These are phyloP conservation scores for Pemphredon lugubris DNA, from an alignment of 2,888 invertebrate genomes.

Conservation along the genomic window DNA sequence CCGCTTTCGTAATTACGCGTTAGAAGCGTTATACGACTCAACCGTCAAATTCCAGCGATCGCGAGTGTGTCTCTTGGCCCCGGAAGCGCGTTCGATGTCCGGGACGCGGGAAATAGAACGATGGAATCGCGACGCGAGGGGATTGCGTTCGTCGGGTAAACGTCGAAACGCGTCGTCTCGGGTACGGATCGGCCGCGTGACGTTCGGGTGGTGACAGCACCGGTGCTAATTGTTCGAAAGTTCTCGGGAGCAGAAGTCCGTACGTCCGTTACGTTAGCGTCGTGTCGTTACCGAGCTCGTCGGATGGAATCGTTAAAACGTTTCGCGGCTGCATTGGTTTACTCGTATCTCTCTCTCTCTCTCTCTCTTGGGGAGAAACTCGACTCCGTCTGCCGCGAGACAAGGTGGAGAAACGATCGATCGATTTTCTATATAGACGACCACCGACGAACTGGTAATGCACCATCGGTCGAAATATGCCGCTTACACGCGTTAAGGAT, in stretches of 20 bases:
- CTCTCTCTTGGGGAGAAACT: not conserved
- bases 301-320: not conserved
- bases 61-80: too few relatives aligned
- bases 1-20: slow-evolving; percentile 15
- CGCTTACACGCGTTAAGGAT: not conserved
- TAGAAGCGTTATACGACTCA: not conserved
- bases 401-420: not conserved
- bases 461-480: not conserved
- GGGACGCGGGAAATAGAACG: too few relatives aligned
- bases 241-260: slow-evolving; percentile 24
- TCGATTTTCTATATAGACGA: not conserved
- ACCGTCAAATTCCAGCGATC: too few relatives aligned
- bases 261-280: slow-evolving; percentile 13
- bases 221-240: slow-evolving; percentile 54
- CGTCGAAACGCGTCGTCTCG: too few relatives aligned
- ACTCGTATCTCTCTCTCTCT: too few relatives aligned
- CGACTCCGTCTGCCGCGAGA: not conserved
- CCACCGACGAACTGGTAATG: not conserved
- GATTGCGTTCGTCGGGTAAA: too few relatives aligned
- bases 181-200: slow-evolving; percentile 40
- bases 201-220: slow-evolving; percentile 37
- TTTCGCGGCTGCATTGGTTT: not conserved
- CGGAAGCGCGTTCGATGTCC: too few relatives aligned
- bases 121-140: too few relatives aligned
- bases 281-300: slow-evolving; percentile 7